Base-by-base conservation (phyloP, 2,888 invertebrate species). In the Apomyelois bistriatella region DNA sequence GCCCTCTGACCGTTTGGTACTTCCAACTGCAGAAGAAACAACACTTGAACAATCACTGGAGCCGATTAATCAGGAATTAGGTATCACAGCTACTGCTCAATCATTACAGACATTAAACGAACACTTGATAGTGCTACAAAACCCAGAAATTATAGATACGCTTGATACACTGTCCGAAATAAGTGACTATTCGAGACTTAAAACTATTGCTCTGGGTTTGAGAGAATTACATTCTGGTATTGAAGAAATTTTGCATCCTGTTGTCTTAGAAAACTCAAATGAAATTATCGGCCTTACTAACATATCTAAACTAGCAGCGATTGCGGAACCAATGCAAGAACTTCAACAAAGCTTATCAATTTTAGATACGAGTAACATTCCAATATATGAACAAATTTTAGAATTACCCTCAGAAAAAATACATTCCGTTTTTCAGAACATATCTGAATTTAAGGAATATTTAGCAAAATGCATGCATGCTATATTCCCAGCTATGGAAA, bases 301-400 rank as follows among this genome's bases (percentile, higher is more conserved):
- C 55, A 62, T 76, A 12, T 65, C 76, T 5, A 81, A 82, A 62
- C 63, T 90, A 48, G 62, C 68, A 46, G 70, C 71, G 10, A 76
- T 91, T 54, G 83, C 84, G 22, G 76, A 84, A 50, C 88, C 88
- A 0, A 76, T 88, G 72, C 79, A 79, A 58, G 82, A 82, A 57
- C 61, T 88, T 9, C 79, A 80, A 36, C 74, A 85, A 61, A 73
- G 76, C 69, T 72, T 90, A 53, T 82, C 81, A 47, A 70, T 82
- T 48, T 62, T 87, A 70, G 82, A 86, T 60, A 64, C 66, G 53
- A 74, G 63, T 65, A 81, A 85, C 76, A 83, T 87, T 80, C 81
- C 83, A 77, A 66, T 82, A 63, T 84, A 76, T 62, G 83, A 85
- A 76, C 72, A 79, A 69, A 72, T 82, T 61, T 64, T 82, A 72